Evolutionary conservation across 2,888 invertebrate genomes (phyloP), one percentile per base, ranked within the genome.

Genomic region (Sympetrum striolatum): DNA sequence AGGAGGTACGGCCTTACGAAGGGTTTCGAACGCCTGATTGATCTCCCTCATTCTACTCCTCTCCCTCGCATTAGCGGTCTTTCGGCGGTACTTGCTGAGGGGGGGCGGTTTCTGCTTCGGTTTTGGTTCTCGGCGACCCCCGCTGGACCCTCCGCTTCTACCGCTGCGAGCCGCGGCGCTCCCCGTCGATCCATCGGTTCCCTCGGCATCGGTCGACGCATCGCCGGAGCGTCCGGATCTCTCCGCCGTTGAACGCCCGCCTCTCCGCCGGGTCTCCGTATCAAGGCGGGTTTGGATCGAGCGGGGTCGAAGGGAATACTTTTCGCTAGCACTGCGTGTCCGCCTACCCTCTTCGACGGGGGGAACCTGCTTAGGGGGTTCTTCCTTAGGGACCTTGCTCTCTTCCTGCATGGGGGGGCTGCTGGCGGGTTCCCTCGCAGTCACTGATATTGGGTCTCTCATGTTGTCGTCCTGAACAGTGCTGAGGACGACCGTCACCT

Each of bases 31-130:
- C 0, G 98, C 98, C 91, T 96, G 95, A 94, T 98, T 98, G 92
- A 98, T 98, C 93, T 98, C 98, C 90, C 97, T 95, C 98, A 98
- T 98, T 91, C 98, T 95, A 92, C 96, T 96, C 58, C 98, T 94
- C 93, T 98, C 98, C 53, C 98, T 94, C 0, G 98, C 98, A 94
- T 98, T 98, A 22, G 98, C 98, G 0, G 98, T 98, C 95, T 97
- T 97, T 92, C 98, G 95, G 44, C 98, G 95, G 94, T 98, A 98
- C 94, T 98, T 98, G 94, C 98, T 98, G 92, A 98, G 95, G 14
- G 96, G 96, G 22, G 97, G 96, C 3, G 94, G 97, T 94, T 93
- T 95, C 92, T 93, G 93, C 92, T 94, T 95, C 12, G 94, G 93
- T 91, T 94, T 94, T 44, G 94, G 93, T 91, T 93, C 92, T 90